Conservation (phyloP, 2,888 invertebrate species). For the Hybos culiciformis region DNA sequence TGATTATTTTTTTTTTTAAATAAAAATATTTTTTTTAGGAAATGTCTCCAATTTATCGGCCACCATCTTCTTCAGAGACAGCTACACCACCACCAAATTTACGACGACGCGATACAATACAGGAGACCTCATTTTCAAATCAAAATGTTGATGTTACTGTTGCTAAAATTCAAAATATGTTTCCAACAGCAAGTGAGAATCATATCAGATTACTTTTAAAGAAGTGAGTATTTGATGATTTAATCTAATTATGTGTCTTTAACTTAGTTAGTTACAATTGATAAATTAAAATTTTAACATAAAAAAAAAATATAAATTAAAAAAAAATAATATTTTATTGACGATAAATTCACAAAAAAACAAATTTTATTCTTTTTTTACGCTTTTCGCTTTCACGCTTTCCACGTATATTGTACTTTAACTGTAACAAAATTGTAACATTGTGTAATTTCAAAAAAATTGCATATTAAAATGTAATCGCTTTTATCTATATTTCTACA, state of each 20-base stretch:
- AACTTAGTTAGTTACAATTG: conserved; percentile 4
- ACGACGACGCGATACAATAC: conserved; percentile 31
- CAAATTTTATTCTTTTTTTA: conserved; percentile 3
- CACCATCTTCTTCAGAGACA: too few relatives aligned
- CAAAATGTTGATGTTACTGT: conserved; percentile 61
- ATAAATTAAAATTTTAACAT: background rate
- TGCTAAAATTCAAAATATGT: conserved; percentile 71
- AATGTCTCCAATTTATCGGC: conserved; percentile 31
- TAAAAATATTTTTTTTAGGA: conserved; percentile 21
- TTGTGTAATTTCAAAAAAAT: conserved; percentile 10
- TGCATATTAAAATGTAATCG: conserved; percentile 2
- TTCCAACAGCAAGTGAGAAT: conserved; percentile 79
- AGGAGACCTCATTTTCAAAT: conserved; percentile 50
- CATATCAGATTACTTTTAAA: conserved; percentile 75
- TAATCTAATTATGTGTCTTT: background rate
- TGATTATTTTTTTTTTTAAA: conserved; percentile 7
- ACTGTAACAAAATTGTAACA: conserved; percentile 5
- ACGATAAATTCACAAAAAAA: background rate
- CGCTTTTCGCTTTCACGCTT: conserved; percentile 15
- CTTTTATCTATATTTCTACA: conserved; percentile 3
- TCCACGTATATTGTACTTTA: too few relatives aligned
- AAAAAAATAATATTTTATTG: background rate
- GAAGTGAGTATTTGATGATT: conserved; percentile 51
- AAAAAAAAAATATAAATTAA: background rate
- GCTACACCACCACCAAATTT: conserved; percentile 25